phyloP scores from a whole-genome alignment of 2,797 vertebrate genomes.

The Sylvilagus floridanus region DNA sequence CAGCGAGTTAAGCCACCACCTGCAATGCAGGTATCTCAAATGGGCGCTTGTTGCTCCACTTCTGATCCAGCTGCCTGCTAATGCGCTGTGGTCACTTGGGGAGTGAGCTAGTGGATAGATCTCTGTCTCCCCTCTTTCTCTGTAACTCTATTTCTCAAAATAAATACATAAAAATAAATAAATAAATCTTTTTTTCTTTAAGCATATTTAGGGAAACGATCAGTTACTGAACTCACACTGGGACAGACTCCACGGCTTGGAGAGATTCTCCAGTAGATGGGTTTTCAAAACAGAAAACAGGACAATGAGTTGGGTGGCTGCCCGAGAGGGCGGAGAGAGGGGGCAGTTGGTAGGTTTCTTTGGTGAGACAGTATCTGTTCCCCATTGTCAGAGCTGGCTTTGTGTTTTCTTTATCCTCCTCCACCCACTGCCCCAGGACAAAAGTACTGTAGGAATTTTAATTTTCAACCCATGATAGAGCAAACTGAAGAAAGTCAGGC shows the following conservation, averaged over 20 bases:
- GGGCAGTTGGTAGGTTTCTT: background rate
- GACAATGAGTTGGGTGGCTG: background rate
- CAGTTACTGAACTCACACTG: background rate
- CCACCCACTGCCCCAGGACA: background rate
- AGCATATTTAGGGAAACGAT: background rate
- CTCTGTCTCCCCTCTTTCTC: too few relatives aligned
- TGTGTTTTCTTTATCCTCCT: background rate
- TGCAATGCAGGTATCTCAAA: too few relatives aligned
- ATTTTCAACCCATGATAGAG: background rate
- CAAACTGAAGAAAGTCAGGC: background rate
- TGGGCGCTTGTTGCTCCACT: too few relatives aligned
- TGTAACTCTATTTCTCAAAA: too few relatives aligned
- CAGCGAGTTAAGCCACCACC: too few relatives aligned
- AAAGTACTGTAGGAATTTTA: background rate
- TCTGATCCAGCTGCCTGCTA: too few relatives aligned
- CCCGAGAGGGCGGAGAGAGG: background rate
- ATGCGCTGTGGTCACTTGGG: too few relatives aligned
- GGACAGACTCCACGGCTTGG: background rate
- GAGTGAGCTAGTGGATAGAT: too few relatives aligned
- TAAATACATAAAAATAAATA: too few relatives aligned
- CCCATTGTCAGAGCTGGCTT: background rate
- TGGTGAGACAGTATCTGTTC: background rate
- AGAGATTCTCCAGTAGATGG: background rate
- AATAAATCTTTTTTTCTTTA: too few relatives aligned
- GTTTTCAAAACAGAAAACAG: conserved; percentile 14